These are phyloP conservation scores for Agriopis marginaria DNA, from an alignment of 2,888 invertebrate species.

Conservation along the genomic window DNA sequence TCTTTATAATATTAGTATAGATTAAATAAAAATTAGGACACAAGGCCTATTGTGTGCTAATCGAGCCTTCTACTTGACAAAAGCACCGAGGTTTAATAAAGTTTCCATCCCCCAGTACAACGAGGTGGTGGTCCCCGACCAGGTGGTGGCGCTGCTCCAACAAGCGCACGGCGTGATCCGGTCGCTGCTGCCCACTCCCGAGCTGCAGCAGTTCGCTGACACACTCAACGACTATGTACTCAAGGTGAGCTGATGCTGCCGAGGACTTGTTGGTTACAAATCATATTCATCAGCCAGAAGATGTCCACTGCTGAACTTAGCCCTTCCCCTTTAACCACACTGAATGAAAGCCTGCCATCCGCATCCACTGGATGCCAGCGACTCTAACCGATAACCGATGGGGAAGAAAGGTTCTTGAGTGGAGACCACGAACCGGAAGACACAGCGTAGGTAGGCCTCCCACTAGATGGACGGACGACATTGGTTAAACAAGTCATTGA, in stretches of 20 bases:
- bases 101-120: slow-evolving; percentile 58
- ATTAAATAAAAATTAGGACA: not conserved
- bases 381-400: no score
- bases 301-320: no score
- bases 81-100: not conserved
- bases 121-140: slow-evolving; percentile 86
- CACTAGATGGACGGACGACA: no score
- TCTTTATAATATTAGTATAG: no score
- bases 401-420: no score
- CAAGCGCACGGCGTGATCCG: slow-evolving; percentile 85
- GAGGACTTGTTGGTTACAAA: not conserved
- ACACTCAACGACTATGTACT: slow-evolving; percentile 87
- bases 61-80: not conserved
- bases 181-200: slow-evolving; percentile 87
- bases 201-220: slow-evolving; percentile 87
- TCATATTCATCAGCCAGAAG: no score
- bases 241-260: slow-evolving; percentile 76
- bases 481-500: not conserved
- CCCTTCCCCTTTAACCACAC: no score
- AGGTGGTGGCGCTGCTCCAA: slow-evolving; percentile 80
- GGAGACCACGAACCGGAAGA: no score
- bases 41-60: not conserved
- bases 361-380: no score
- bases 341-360: no score
- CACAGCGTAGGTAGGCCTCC: no score